phyloP scores from a whole-genome alignment of 2,797 vertebrate genomes.

The Phoebastria nigripes region DNA sequence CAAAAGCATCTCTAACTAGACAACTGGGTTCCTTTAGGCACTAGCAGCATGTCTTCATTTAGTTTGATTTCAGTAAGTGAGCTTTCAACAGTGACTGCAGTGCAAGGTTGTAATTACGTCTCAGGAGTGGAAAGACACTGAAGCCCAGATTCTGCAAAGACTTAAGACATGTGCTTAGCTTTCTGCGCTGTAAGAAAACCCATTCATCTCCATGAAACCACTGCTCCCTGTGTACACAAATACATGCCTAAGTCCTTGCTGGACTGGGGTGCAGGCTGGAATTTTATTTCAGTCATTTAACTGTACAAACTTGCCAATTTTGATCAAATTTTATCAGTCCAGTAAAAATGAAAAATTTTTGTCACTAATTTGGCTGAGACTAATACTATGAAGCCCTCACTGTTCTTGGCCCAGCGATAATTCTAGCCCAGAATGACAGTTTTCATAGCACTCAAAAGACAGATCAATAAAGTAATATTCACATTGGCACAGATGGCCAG shows the following conservation, averaged over 20 bases:
- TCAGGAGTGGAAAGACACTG: neutral
- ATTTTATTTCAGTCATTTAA: neutral
- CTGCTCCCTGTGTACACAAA: neutral
- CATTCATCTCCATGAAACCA: neutral
- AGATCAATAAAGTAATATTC: neutral
- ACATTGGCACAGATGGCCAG: neutral
- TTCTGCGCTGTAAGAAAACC: neutral
- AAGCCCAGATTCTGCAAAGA: neutral
- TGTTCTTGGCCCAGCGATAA: neutral
- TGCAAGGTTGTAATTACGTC: neutral
- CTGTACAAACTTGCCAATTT: neutral
- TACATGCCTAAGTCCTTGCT: neutral
- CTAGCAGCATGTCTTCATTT: slow-evolving; percentile 45
- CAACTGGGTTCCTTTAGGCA: slow-evolving; percentile 4
- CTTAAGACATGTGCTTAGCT: neutral
- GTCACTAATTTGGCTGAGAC: neutral
- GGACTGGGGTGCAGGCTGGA: neutral
- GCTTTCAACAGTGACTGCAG: slow-evolving; percentile 18
- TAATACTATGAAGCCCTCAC: neutral
- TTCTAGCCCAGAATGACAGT: neutral
- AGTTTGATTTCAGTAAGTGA: slow-evolving; percentile 38
- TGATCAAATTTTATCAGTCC: neutral
- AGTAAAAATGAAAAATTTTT: neutral
- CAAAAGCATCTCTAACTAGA: slow-evolving; percentile 10
- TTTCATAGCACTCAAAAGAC: neutral